A percentile compares a stretch with the other conserved stretches of the same genome.
Conservation (phyloP, 2,113 vertebrate species). For the Benitochromis conjunctus region DNA sequence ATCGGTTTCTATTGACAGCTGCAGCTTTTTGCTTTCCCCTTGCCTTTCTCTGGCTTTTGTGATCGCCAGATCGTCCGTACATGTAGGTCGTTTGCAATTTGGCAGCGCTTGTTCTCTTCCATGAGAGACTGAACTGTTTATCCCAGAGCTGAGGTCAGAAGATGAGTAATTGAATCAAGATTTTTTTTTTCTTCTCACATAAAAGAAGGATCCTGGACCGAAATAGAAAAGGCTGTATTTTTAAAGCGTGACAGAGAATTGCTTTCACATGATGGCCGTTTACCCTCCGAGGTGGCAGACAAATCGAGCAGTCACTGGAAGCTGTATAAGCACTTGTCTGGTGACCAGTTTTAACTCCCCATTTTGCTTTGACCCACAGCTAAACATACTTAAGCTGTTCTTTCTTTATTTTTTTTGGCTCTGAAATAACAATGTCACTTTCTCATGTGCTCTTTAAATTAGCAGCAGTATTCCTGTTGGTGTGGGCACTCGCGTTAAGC, state of each 20-base stretch:
- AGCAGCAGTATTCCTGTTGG: neutral
- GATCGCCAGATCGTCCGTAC: neutral
- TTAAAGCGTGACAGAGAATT: neutral
- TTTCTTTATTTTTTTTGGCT: neutral
- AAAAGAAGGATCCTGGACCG: neutral
- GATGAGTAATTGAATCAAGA: neutral
- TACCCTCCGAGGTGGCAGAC: neutral
- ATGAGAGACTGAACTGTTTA: neutral
- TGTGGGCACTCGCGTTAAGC: constrained; percentile 5
- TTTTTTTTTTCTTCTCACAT: neutral
- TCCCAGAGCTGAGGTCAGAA: neutral
- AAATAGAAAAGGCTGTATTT: neutral
- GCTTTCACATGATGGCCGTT: neutral
- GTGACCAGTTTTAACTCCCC: neutral
- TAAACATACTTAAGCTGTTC: neutral
- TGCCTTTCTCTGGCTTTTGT: neutral
- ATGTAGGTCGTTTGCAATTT: neutral
- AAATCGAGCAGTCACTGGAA: neutral
- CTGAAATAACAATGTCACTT: neutral
- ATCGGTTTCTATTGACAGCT: neutral
- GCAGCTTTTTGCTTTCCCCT: neutral
- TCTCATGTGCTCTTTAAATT: neutral
- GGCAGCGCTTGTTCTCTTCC: neutral
- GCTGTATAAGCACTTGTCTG: neutral
- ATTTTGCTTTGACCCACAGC: neutral